Base-by-base conservation (phyloP, 2,888 invertebrate species). In the Epiblema foenella region DNA sequence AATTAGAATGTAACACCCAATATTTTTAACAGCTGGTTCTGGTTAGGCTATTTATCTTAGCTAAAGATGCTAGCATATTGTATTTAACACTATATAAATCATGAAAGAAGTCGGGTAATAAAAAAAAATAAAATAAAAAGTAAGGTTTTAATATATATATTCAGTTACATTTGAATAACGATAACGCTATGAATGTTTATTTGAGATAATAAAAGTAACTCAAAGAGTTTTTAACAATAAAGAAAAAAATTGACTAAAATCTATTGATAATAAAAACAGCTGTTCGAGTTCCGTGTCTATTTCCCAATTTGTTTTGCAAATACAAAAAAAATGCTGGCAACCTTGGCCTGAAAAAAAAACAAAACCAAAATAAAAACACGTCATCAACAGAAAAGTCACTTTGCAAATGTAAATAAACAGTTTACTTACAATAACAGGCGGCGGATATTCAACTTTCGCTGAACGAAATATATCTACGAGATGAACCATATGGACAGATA, bases 391-490 rank as follows among this genome's bases (percentile, higher is more conserved):
- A 62, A 66, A 70, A 64, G 39, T 52, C 65, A 60, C 59, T 64
- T 63, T 39, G 33, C 64, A 24, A 68, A 75, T 74, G 74, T 69
- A 64, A 74, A 71, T 77, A 73, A 73, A 74, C 78, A 85, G 79
- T 86, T 87, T 95, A 96, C 96, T 96, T 94, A 96, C 96, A 95
- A 95, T 95, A 94, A 95, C 94, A 93, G 95, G 94, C 87, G 93
- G 93, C 94, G 96, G 94, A 94, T 96, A 96, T 92, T 96, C 96
- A 95, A 95, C 95, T 90, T 95, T 95, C 94, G 95, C 95, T 94
- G 96, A 96, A 94, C 95, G 96, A 93, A 96, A 96, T 92, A 96
- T 95, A 94, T 96, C 96, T 93, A 96, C 95, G 94, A 96, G 95
- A 94, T 96, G 96, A 95, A 96, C 96, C 96, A 96, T 96, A 96